Percentiles rank a stretch among this genome's conserved stretches.
These are phyloP conservation scores for Zelleria hepariella DNA, from an alignment of 2,888 invertebrate genomes.

Conservation along the genomic window DNA sequence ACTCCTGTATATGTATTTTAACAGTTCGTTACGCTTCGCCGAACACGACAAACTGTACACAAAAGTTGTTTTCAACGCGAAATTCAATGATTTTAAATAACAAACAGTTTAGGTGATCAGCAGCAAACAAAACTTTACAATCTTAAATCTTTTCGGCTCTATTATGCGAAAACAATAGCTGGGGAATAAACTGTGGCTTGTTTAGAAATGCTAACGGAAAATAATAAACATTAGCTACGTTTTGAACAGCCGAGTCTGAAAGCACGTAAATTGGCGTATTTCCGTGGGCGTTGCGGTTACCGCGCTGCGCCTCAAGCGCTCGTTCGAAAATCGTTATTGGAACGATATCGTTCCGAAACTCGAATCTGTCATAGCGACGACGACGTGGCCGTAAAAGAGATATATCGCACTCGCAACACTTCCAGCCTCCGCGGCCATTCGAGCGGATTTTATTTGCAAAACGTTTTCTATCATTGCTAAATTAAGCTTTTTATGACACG, in stretches of 20 bases:
- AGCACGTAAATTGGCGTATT: neutral
- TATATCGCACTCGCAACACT: constrained; percentile 32
- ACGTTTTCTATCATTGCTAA: neutral
- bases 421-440: constrained; percentile 24
- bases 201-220: neutral
- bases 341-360: constrained; percentile 15
- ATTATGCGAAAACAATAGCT: neutral
- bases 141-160: neutral
- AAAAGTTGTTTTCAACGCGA: neutral
- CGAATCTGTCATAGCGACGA: constrained; percentile 29
- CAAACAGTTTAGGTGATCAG: neutral
- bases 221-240: neutral
- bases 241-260: neutral
- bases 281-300: neutral
- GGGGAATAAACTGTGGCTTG: neutral
- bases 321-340: neutral
- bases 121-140: neutral
- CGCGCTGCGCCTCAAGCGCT: neutral
- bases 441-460: constrained; percentile 19
- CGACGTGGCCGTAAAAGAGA: constrained; percentile 28
- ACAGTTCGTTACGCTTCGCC: neutral
- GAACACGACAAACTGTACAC: neutral
- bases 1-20: no score
- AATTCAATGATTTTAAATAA: neutral
- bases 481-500: neutral